Base-by-base conservation (phyloP, 1,140 invertebrate species). In the Augochlora pura region DNA sequence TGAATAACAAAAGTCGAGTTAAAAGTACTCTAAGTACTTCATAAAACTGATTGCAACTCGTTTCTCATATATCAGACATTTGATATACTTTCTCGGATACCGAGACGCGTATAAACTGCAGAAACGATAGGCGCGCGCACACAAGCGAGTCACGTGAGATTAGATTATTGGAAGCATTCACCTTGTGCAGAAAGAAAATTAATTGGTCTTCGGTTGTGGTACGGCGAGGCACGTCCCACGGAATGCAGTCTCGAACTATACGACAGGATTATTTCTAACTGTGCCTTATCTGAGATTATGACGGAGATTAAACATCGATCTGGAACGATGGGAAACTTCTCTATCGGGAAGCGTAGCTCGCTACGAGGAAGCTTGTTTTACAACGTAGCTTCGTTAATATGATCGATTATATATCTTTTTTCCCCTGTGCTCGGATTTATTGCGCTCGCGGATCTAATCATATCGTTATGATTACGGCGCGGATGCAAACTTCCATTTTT, bases 241-340 rank as follows among this genome's bases (percentile, higher is more conserved):
- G 57, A 63, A 63, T 72, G 70, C 70, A 32, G 70, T 52, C 63
- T 25, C 25, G 5, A 46, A n/a, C 57, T 71, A n/a, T n/a, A 60
- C 25, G 69, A 62, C 27, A 16, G 25, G 39, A 72, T 72, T 63
- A 73, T 38, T 73, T 73, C 49, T 72, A 62, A 73, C 59, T 27
- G 59, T 32, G 39, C 70, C 63, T 52, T 73, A 73, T 73, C 59
- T 32, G 52, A 60, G 39, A 63, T 63, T 73, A 46, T 18, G 60
- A 10, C 18, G 12, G 2, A 52, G 60, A 73, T 73, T 63, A 63
- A 73, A 49, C 42, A 63, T 73, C 23, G 25, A 38, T 21, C 39
- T 12, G n/a, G 70, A 73, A 62, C 59, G 70, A 73, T n/a, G 3
- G 42, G 42, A 38, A 73, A 73, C 46, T 63, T 39, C 38, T 73